Conservation (phyloP, 2,113 vertebrate species). For the Pionites leucogaster region DNA sequence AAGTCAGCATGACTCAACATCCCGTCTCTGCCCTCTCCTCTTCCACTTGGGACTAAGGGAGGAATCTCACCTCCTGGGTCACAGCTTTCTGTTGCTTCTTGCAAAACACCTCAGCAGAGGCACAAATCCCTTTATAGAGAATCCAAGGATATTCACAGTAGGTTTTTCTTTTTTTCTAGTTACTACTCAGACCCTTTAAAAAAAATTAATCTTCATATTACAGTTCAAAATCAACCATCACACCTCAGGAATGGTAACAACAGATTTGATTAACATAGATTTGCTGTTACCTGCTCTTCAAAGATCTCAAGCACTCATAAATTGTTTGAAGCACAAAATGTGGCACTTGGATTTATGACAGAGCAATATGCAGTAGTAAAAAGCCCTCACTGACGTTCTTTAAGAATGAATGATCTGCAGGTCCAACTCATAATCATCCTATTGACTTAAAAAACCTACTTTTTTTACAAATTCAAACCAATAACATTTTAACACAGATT, state of each 20-base stretch:
- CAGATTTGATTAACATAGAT: not conserved
- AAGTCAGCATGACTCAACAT: not conserved
- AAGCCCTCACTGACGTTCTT: not conserved
- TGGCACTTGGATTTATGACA: not conserved
- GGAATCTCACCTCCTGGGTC: not conserved
- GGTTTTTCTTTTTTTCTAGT: not conserved
- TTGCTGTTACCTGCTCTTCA: not conserved
- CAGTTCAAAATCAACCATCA: not conserved
- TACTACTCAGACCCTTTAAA: not conserved
- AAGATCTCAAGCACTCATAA: not conserved
- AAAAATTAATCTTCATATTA: not conserved
- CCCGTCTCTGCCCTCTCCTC: not conserved
- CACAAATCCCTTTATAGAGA: not conserved
- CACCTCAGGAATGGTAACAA: not conserved
- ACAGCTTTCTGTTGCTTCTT: not conserved
- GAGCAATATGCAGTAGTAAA: not conserved
- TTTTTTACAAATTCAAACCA: not conserved
- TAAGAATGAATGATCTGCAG: not conserved
- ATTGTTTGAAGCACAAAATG: not conserved
- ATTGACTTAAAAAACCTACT: not conserved
- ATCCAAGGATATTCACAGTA: not conserved
- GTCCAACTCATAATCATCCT: not conserved
- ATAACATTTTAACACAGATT: not conserved
- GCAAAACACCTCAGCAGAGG: not conserved
- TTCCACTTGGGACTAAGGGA: not conserved